A percentile compares a stretch with the other conserved stretches of the same genome.
Evolutionary conservation across 2,888 invertebrate species (phyloP).

Genomic region (Oscheius sp.): DNA sequence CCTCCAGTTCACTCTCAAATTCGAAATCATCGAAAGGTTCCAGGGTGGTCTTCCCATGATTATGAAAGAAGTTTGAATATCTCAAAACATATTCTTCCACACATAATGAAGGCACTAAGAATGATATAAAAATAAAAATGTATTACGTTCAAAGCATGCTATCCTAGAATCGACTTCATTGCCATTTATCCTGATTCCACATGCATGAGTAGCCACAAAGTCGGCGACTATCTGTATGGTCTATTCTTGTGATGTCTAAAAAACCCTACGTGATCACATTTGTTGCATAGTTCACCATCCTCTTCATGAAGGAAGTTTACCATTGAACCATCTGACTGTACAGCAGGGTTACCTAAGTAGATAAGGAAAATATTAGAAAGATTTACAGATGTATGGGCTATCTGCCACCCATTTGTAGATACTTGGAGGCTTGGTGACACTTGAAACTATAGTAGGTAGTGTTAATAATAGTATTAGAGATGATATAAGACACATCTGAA

Average conservation of each 20-base stretch:
- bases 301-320: constrained; percentile 60
- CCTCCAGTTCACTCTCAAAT: constrained; percentile 1
- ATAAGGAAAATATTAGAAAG: constrained; percentile 30
- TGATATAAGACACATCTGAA: constrained; percentile 29
- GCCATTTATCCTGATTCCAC: constrained; percentile 57
- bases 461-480: constrained; percentile 6
- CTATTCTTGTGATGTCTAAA: too few relatives aligned
- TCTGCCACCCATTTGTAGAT: constrained; percentile 67
- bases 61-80: constrained; percentile 34
- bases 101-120: constrained; percentile 49
- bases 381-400: constrained; percentile 68
- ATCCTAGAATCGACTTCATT: constrained; percentile 49
- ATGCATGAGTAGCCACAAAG: constrained; percentile 54
- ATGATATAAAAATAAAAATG: neutral
- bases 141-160: constrained; percentile 48
- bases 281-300: constrained; percentile 58
- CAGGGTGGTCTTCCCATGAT: constrained; percentile 3
- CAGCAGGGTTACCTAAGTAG: constrained; percentile 61
- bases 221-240: constrained; percentile 30
- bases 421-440: constrained; percentile 47
- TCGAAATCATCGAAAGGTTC: neutral
- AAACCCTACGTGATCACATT: constrained; percentile 51
- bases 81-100: constrained; percentile 46
- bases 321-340: constrained; percentile 41
- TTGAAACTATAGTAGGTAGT: neutral